phyloP scores from a whole-genome alignment of 2,113 vertebrate genomes.

The Ciconia boyciana region DNA sequence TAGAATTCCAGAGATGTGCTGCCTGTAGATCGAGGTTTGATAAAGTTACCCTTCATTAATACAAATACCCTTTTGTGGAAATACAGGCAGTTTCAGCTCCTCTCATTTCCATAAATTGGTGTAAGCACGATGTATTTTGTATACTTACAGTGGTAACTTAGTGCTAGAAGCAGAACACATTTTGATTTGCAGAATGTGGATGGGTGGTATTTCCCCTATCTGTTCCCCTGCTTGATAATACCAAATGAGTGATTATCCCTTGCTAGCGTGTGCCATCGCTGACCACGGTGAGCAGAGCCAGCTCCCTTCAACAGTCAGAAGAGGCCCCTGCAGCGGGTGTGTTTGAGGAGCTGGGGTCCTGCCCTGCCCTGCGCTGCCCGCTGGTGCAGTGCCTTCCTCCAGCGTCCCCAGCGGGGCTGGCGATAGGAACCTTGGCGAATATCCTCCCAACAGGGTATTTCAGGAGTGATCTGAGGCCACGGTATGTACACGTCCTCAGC shows the following conservation, averaged over 20 bases:
- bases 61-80: not conserved
- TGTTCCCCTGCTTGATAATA: not conserved
- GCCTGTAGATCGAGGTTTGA: not conserved
- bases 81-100: not conserved
- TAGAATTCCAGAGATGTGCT: not conserved
- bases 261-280: not conserved
- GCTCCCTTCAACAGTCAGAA: not conserved
- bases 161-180: accelerated
- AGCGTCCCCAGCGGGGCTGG: not conserved
- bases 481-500: not conserved
- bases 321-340: not conserved
- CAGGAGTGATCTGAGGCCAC: not conserved
- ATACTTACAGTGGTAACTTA: not conserved
- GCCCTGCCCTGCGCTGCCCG: not conserved
- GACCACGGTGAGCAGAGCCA: not conserved
- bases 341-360: not conserved
- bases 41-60: not conserved
- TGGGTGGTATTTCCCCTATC: not conserved
- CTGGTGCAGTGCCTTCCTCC: not conserved
- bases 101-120: not conserved
- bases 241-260: not conserved
- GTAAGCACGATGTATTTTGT: not conserved
- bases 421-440: not conserved
- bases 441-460: not conserved
- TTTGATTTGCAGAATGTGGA: not conserved